A percentile compares a stretch with the other conserved stretches of the same genome.
These are phyloP conservation scores for Triplophysa bombifrons DNA, from an alignment of 2,797 vertebrate genomes.

Conservation along the genomic window DNA sequence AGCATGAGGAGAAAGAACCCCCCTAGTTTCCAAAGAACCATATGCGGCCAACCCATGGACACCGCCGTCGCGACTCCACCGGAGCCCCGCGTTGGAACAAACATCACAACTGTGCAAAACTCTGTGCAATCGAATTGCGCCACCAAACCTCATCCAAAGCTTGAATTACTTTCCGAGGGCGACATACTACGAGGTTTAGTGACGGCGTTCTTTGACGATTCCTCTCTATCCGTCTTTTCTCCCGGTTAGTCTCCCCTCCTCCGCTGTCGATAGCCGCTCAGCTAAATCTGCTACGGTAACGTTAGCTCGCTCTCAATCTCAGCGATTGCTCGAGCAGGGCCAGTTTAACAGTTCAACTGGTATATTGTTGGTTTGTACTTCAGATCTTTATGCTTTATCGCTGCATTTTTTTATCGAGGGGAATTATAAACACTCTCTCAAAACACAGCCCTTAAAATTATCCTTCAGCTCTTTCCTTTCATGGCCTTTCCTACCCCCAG, in stretches of 20 bases:
- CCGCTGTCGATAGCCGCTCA: constrained; percentile 50
- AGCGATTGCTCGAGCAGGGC: constrained; percentile 3
- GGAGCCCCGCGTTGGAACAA: constrained; percentile 59
- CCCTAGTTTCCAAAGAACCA: constrained; percentile 69
- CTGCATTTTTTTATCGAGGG: not conserved
- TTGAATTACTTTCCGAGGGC: constrained; percentile 73
- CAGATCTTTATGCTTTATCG: not conserved
- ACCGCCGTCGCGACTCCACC: constrained; percentile 65
- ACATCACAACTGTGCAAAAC: constrained; percentile 66
- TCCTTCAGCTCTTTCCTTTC: constrained; percentile 64
- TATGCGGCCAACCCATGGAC: constrained; percentile 68
- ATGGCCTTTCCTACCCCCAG: constrained; percentile 63
- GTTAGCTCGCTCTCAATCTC: constrained; percentile 37
- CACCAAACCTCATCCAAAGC: constrained; percentile 73
- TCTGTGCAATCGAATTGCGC: constrained; percentile 49
- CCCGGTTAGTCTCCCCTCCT: constrained; percentile 58
- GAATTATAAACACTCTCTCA: not conserved
- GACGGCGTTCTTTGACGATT: constrained; percentile 49
- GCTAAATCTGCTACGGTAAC: constrained; percentile 52
- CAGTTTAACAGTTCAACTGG: not conserved
- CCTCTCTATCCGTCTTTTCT: constrained; percentile 23
- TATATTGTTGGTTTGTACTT: not conserved
- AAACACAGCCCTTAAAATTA: constrained; percentile 39
- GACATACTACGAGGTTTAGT: constrained; percentile 69
- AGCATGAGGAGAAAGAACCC: constrained; percentile 74